These are phyloP conservation scores for Clarias magur DNA, from an alignment of 2,113 vertebrate species.

Conservation along the genomic window DNA sequence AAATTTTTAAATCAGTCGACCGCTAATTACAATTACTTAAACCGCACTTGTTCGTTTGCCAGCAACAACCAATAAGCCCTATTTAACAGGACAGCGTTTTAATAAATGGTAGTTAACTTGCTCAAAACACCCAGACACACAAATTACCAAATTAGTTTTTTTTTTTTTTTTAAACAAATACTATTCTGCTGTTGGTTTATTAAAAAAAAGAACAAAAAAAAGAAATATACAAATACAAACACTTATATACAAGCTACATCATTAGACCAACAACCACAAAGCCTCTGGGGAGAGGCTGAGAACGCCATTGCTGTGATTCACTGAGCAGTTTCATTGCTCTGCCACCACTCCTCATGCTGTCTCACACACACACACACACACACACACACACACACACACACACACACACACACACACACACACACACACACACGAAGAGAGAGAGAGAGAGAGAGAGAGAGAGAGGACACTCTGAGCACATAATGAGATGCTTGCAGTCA, in stretches of 20 bases:
- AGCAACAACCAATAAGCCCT: slow-evolving; percentile 7
- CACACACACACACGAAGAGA: background rate
- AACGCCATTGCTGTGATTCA: slow-evolving; percentile 43
- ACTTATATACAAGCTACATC: slow-evolving; percentile 15
- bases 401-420: background rate
- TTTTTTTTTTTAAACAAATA: background rate
- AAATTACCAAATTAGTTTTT: slow-evolving; percentile 21
- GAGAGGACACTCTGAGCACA: background rate
- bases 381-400: background rate
- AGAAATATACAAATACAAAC: slow-evolving; percentile 5
- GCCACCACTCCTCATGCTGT: slow-evolving; percentile 6
- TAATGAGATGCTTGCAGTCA: slow-evolving; percentile 39
- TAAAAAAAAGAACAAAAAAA: background rate
- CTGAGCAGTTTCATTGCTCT: slow-evolving; percentile 35
- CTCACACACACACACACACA: background rate
- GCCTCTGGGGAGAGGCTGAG: slow-evolving; percentile 35
- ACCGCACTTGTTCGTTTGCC: slow-evolving; percentile 11
- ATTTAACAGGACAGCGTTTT: slow-evolving; percentile 13
- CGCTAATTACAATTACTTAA: slow-evolving; percentile 27
- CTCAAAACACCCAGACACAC: slow-evolving; percentile 4
- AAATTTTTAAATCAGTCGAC: slow-evolving; percentile 21
- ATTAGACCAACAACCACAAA: slow-evolving; percentile 24
- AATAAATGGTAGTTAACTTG: slow-evolving; percentile 30
- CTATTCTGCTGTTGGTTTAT: slow-evolving; percentile 8
- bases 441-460: too few species aligned